Base-by-base conservation (phyloP, 2,888 invertebrate species). In the Drosophila paranaensis region DNA sequence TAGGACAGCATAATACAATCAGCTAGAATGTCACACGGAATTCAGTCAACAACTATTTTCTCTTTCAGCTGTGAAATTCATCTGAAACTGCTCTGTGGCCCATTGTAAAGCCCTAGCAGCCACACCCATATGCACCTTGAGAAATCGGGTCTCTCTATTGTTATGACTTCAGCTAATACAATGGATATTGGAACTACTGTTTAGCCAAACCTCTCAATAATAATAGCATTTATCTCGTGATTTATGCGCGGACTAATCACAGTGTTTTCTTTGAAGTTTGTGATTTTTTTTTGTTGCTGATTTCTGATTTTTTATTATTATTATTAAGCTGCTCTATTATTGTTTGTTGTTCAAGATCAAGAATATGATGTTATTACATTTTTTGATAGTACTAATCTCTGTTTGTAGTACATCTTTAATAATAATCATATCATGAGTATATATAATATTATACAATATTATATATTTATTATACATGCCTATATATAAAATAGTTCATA, bases 181-280 rank as follows among this genome's bases (percentile, higher is more conserved):
- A 16, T 33, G 30, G 3, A 33, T 11, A 48, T 33, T 33, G n/a
- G 14, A 48, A 5, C 48, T 30, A 48, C 30, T 48, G 30, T 48
- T 40, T 40, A 13, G 40, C 55, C 0, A 2, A n/a, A 30, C 40
- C 40, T 40, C 27, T 48, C n/a, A 30, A 16, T 27, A 54, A 16
- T 30, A 30, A 33, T 48, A 16, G 1, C n/a, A 48, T 33, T n/a
- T 48, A 48, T n/a, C 30, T 30, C 10, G n/a, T 11, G 48, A 25
- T 48, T 30, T 48, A 30, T 48, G 14, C 30, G 48, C 39, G 25
- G 10, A 2, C 51, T 53, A 48, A 53, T 33, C 20, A n/a, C n/a
- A 30, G 14, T n/a, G n/a, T 48, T 30, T n/a, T 10, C 30, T 10
- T n/a, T 14, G 30, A 33, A 3, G 14, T 27, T 43, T 11, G 14